Conservation (phyloP, 2,113 vertebrate species). For the Apaloderma vittatum region DNA sequence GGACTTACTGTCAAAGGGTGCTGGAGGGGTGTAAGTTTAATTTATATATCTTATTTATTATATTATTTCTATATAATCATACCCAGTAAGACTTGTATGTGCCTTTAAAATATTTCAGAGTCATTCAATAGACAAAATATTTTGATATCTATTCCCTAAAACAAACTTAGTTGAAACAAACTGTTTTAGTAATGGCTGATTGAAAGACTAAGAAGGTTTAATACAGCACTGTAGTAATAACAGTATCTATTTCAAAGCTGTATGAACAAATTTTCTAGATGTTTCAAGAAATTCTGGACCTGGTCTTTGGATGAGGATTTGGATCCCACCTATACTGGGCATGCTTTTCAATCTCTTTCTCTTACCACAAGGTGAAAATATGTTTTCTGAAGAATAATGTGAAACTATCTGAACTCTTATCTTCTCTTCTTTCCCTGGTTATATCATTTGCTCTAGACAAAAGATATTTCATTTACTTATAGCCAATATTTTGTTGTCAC, state of each 20-base stretch:
- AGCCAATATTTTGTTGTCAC: neutral
- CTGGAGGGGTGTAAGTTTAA: neutral
- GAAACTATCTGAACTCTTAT: neutral
- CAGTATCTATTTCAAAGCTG: neutral
- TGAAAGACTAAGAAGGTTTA: neutral
- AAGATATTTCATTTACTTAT: neutral
- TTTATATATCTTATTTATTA: neutral
- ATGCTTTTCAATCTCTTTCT: neutral
- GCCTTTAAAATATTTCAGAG: neutral
- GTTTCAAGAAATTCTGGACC: neutral
- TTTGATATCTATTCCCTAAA: neutral
- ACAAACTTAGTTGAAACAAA: neutral
- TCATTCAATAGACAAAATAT: neutral
- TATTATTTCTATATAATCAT: neutral
- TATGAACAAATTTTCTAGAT: neutral
- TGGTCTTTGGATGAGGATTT: neutral
- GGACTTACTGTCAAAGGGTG: neutral
- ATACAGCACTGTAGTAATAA: neutral
- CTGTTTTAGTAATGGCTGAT: neutral
- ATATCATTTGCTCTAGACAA: neutral
- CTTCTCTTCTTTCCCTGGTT: neutral
- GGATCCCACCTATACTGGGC: fast-evolving
- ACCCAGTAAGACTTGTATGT: fast-evolving
- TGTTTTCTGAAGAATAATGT: neutral
- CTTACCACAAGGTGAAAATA: neutral